Evolutionary conservation across 30 jellyfish, hydroid and myxozoan genomes (phyloP).

Genomic region (Aurelia sp.): DNA sequence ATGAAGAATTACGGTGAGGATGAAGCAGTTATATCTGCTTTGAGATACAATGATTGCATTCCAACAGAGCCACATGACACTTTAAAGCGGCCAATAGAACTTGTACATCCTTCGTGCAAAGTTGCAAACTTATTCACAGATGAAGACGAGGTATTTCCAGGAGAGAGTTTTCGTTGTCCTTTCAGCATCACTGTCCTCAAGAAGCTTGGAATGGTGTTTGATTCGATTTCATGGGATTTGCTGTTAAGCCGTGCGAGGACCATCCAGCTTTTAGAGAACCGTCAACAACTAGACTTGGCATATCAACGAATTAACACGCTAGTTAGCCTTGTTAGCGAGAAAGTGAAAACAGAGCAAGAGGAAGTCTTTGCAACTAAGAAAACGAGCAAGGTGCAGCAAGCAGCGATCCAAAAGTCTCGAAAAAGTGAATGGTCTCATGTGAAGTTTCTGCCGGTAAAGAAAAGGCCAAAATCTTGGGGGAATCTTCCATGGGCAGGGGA

Average conservation of each 20-base stretch:
- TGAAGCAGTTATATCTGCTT: not conserved
- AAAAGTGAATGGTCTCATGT: not conserved
- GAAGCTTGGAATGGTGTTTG: conserved; percentile 52
- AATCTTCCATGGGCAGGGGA: conserved; percentile 32
- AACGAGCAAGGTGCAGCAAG: not conserved
- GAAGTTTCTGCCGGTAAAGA: conserved; percentile 27
- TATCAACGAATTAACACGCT: not conserved
- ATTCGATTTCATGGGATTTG: conserved; percentile 35
- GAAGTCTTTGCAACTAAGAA: not conserved
- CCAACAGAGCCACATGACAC: conserved; percentile 45
- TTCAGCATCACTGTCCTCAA: not conserved
- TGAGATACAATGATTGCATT: conserved; percentile 4
- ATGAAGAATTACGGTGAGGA: not conserved
- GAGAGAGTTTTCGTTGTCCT: not conserved
- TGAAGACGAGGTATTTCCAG: conserved; percentile 77
- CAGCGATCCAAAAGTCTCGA: not conserved
- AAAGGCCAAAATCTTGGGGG: conserved; percentile 4
- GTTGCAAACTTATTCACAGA: conserved; percentile 44
- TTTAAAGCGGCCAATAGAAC: conserved; percentile 29
- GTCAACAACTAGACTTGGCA: not conserved
- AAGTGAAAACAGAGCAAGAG: not conserved
- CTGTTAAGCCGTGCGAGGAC: conserved; percentile 53
- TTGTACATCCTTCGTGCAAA: conserved; percentile 52
- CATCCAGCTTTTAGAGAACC: not conserved
- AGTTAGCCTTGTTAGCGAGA: conserved; percentile 6